Base-by-base conservation (phyloP, 2,888 invertebrate species). In the Caradrina kadenii region DNA sequence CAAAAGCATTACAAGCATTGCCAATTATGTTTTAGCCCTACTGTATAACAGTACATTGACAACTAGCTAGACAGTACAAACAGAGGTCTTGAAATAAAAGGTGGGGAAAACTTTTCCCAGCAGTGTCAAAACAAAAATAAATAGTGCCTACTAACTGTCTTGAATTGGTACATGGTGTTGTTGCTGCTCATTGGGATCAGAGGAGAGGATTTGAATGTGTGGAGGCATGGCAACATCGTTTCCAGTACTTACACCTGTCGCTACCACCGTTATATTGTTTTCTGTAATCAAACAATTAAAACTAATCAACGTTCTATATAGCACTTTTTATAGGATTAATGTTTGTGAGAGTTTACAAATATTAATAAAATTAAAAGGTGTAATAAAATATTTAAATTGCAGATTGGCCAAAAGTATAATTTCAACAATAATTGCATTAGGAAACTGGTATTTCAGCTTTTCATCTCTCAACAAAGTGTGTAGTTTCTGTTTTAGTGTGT, bases 251-350 rank as follows among this genome's bases (percentile, higher is more conserved):
- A 96, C 95, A 58, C 95, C 94, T 1, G 95, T 92, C 0, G 96
- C 94, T 26, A 97, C 96, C 35, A 97, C 97, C 17, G 96, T 95
- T 76, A 97, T 96, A 62, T 96, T 95, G 78, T 91, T 96, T 73
- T 96, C 96, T 96, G 91, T 64, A 90, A 91, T 50, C 15, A 76
- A 62, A 58, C 8, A 66, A 45, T 26, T 22, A 19, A 39, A 11
- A 17, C 17, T 45, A 1, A 10, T 13, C 13, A 15, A 45, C 45
- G 2, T 45, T 45, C 17, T 45, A 5, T 17, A 4, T 5, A 15
- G 4, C 5, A 45, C 17, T 15, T 6, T 39, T 39, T 3, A 13
- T 13, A 39, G 39, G 10, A 49, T 49, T 49, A 49, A n/a, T n/a
- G 8, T n/a, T 19, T n/a, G n/a, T 8, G 10, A 19, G n/a, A 48